Conservation (phyloP, 2,797 vertebrate genomes). For the Pseudomugil tenellus region DNA sequence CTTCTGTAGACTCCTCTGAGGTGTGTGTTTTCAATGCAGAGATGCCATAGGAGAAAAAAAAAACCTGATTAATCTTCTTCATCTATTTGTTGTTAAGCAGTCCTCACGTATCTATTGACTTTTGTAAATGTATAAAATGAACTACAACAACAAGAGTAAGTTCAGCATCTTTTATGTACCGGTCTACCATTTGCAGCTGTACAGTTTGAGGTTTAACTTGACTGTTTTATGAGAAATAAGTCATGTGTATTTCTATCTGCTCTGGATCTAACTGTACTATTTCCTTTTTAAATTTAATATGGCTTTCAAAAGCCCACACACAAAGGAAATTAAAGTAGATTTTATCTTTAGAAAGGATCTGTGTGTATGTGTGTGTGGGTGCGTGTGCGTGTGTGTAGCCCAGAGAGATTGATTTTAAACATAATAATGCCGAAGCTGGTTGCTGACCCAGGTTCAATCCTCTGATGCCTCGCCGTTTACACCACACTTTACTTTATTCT, state of each 20-base stretch:
- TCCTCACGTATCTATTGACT: background rate
- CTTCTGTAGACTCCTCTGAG: background rate
- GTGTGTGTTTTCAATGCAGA: background rate
- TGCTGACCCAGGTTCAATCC: conserved; percentile 36
- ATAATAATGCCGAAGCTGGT: conserved; percentile 29
- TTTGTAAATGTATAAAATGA: background rate
- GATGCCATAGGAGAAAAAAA: too few species aligned
- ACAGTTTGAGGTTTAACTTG: background rate
- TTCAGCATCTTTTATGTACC: background rate
- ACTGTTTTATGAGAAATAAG: background rate
- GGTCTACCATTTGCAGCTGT: background rate
- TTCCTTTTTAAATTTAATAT: background rate
- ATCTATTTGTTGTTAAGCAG: too few species aligned
- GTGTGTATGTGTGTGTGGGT: background rate
- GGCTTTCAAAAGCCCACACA: conserved; percentile 20
- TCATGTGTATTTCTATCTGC: background rate
- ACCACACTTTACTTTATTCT: conserved; percentile 54
- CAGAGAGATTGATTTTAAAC: conserved; percentile 22
- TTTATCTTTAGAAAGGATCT: conserved; percentile 10
- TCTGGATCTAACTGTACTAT: background rate
- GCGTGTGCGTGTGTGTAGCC: background rate
- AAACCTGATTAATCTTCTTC: too few species aligned
- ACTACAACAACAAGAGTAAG: background rate
- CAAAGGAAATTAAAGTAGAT: conserved; percentile 11
- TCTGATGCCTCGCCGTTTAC: conserved; percentile 52